Conservation (phyloP, 2,888 invertebrate genomes). For the Nomada fucata region DNA sequence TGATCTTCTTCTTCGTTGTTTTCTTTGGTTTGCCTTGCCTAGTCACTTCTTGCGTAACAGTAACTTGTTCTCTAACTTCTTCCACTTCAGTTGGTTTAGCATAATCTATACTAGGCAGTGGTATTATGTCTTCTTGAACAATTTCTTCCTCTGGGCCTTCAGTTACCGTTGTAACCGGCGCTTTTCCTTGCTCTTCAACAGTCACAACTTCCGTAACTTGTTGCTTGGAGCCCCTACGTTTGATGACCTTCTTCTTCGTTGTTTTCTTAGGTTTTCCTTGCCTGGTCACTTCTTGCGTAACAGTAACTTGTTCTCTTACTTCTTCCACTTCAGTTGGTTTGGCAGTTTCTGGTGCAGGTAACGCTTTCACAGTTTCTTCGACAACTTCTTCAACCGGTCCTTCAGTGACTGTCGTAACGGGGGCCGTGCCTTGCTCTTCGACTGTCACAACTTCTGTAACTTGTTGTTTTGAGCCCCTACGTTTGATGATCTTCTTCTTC, state of each 20-base stretch:
- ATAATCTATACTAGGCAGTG: slow-evolving; percentile 67
- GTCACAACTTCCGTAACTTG: slow-evolving; percentile 67
- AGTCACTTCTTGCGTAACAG: slow-evolving; percentile 70
- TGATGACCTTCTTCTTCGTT: slow-evolving; percentile 68
- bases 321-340: slow-evolving; percentile 72
- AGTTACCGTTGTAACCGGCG: slow-evolving; percentile 24
- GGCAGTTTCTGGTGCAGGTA: no score
- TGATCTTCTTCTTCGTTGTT: slow-evolving; percentile 70
- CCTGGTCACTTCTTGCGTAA: slow-evolving; percentile 72
- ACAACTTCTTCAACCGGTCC: slow-evolving; percentile 82
- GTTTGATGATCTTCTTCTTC: slow-evolving; percentile 78
- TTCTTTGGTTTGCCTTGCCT: slow-evolving; percentile 70
- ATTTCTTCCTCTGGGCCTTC: slow-evolving; percentile 81
- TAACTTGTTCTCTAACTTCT: slow-evolving; percentile 65
- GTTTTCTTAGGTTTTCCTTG: slow-evolving; percentile 69
- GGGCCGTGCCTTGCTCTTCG: slow-evolving; percentile 69
- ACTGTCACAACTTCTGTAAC: slow-evolving; percentile 72
- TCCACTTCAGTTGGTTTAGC: slow-evolving; percentile 72
- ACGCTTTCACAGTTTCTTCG: no score
- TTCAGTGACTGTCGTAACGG: slow-evolving; percentile 25
- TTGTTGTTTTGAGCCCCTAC: slow-evolving; percentile 75
- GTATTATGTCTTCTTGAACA: slow-evolving; percentile 27
- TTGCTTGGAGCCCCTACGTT: slow-evolving; percentile 68
- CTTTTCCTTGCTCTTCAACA: slow-evolving; percentile 77
- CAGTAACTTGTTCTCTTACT: slow-evolving; percentile 62